These are phyloP conservation scores for Sceloporus tristichus DNA, from an alignment of 2,113 vertebrate species.

Conservation along the genomic window DNA sequence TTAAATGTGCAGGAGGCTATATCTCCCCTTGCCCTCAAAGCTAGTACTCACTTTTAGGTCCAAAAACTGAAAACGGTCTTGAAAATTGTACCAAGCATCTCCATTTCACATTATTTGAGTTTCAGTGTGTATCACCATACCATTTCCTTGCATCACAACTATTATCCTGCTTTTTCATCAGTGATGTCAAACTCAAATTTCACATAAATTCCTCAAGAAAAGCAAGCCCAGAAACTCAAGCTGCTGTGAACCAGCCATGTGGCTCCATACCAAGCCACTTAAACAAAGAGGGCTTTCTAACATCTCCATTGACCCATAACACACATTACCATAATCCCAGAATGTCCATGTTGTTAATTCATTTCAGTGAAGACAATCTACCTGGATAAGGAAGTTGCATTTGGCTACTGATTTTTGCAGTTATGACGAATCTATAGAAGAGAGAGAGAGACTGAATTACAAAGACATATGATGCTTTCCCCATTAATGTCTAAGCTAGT, in stretches of 20 bases:
- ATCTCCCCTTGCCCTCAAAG: not conserved
- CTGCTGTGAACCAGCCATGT: conserved; percentile 24
- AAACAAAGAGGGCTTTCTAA: conserved; percentile 61
- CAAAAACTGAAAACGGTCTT: not conserved
- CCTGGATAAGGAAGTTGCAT: conserved; percentile 24
- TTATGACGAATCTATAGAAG: not conserved
- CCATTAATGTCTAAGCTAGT: not conserved
- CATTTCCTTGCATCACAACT: not conserved
- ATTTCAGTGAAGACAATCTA: conserved; percentile 35
- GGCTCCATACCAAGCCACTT: conserved; percentile 48
- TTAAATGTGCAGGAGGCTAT: not conserved
- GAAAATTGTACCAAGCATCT: not conserved
- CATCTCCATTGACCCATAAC: conserved; percentile 52
- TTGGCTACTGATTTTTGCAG: conserved; percentile 41
- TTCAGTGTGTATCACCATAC: not conserved
- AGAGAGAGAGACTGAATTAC: not conserved
- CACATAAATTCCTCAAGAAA: conserved; percentile 42
- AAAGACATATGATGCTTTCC: not conserved
- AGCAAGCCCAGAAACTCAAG: conserved; percentile 39
- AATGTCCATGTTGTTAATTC: conserved; percentile 39
- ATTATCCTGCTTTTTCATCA: conserved; percentile 33
- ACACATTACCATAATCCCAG: conserved; percentile 28
- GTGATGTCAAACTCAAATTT: conserved; percentile 43
- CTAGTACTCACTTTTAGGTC: not conserved
- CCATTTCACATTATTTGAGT: not conserved